Evolutionary conservation across 2,113 vertebrate species (phyloP), one percentile per base, ranked within the genome.

Genomic region (Peromyscus leucopus): DNA sequence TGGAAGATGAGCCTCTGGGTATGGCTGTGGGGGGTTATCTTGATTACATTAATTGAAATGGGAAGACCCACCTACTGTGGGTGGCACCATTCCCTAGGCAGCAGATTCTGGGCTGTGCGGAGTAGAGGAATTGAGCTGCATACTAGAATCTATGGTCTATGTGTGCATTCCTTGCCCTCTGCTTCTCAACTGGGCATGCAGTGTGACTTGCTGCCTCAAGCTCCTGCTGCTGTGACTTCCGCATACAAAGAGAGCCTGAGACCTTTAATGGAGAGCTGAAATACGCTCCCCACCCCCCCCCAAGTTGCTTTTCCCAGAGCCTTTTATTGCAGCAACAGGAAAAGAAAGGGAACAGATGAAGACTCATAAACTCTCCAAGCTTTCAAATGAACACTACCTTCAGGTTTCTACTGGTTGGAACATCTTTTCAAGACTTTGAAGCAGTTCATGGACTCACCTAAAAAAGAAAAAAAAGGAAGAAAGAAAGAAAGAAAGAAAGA

Each of bases 351-450:
- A 84, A 85, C 26, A 46, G 4, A 7, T 36, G 51, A 17, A 57
- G 61, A 5, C 36, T 63, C 79, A 59, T 42, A 74, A 71, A 22
- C 51, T 76, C 39, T 19, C 11, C 28, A 26, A 42, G 19, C 72
- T 92, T 94, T 94, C 85, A 42, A 75, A 57, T 82, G 39, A 94
- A 21, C 17, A 51, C 72, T 79, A 74, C 8, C 15, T 72, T 88
- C 72, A 55, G 72, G 31, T 26, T 78, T 76, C 90, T 74, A 65
- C 36, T 10, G 59, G 33, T 42, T 83, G 3, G 16, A 89, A 75
- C 26, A 61, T 72, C 51, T 72, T 42, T 71, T 94, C 51, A 16
- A 93, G 72, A 95, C 84, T 79, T 17, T 59, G 67, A 59, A 92
- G 76, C 39, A 28, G 16, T 31, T 91, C 91, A 65, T 85, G 3